These are phyloP conservation scores for Molanna angustata DNA, from an alignment of 2,888 invertebrate genomes.

Conservation along the genomic window DNA sequence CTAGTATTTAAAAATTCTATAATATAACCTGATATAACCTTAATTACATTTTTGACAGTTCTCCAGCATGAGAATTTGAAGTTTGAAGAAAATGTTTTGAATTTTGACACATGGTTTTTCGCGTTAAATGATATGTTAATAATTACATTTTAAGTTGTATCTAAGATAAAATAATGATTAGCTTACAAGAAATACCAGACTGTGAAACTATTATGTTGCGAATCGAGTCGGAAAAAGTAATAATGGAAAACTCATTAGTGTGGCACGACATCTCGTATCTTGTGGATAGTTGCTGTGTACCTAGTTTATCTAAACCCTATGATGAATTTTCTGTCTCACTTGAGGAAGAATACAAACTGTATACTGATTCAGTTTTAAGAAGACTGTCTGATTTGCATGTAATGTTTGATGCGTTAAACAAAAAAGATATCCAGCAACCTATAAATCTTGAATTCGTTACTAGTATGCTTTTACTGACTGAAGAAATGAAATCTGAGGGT, in stretches of 20 bases:
- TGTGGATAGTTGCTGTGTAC: conserved; percentile 25
- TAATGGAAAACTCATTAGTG: conserved; percentile 2
- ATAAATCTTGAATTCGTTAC: conserved; percentile 22
- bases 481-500: conserved; percentile 23
- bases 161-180: conserved; percentile 11
- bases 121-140: no score
- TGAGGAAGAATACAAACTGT: conserved; percentile 1
- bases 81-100: no score
- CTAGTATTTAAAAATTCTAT: no score
- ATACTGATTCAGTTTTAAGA: neutral
- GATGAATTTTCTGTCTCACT: conserved; percentile 22
- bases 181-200: conserved; percentile 5
- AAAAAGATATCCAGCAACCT: conserved; percentile 3
- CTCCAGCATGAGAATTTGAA: no score
- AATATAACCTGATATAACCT: no score
- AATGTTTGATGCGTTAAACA: conserved; percentile 10
- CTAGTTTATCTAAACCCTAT: conserved; percentile 19
- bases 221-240: neutral
- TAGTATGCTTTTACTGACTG: conserved; percentile 18
- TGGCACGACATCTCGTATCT: conserved; percentile 13
- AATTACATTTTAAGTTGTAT: no score
- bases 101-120: no score
- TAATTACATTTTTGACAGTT: no score
- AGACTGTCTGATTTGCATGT: conserved; percentile 7
- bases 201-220: neutral